phyloP scores from a whole-genome alignment of 2,888 invertebrate genomes.

The Ennomos fuscantarius region DNA sequence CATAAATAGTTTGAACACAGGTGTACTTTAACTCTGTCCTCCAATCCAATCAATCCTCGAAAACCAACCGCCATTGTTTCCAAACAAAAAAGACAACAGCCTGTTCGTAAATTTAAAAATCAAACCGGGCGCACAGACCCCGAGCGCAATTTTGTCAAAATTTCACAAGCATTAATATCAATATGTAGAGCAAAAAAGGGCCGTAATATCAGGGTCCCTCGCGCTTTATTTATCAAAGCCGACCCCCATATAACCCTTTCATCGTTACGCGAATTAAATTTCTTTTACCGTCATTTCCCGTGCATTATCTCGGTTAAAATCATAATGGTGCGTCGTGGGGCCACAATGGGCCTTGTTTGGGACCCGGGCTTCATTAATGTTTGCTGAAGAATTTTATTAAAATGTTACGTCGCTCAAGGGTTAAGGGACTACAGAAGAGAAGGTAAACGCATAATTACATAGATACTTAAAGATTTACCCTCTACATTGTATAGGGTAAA shows the following conservation, averaged over 20 bases:
- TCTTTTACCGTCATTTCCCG: slow-evolving; percentile 85
- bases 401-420: slow-evolving; percentile 78
- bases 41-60: too few relatives aligned
- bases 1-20: too few relatives aligned
- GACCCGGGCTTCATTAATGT: slow-evolving; percentile 77
- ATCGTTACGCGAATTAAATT: slow-evolving; percentile 84
- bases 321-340: slow-evolving; percentile 73
- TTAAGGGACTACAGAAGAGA: slow-evolving; percentile 46
- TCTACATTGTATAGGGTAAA: too few relatives aligned
- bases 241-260: slow-evolving; percentile 82
- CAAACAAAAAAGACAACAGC: slow-evolving; percentile 26
- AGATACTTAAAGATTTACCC: too few relatives aligned
- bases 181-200: slow-evolving; percentile 82
- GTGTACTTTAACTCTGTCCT: background rate
- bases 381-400: slow-evolving; percentile 82
- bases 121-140: slow-evolving; percentile 42
- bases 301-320: slow-evolving; percentile 84
- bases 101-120: slow-evolving; percentile 41
- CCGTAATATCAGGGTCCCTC: slow-evolving; percentile 74
- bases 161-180: slow-evolving; percentile 82
- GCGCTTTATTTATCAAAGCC: slow-evolving; percentile 79
- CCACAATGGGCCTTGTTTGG: slow-evolving; percentile 76
- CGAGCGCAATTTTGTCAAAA: slow-evolving; percentile 79
- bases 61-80: slow-evolving; percentile 20
- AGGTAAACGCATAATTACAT: too few relatives aligned